Conservation (phyloP, 2,888 invertebrate species). For the Caenorhabditis wallacei region DNA sequence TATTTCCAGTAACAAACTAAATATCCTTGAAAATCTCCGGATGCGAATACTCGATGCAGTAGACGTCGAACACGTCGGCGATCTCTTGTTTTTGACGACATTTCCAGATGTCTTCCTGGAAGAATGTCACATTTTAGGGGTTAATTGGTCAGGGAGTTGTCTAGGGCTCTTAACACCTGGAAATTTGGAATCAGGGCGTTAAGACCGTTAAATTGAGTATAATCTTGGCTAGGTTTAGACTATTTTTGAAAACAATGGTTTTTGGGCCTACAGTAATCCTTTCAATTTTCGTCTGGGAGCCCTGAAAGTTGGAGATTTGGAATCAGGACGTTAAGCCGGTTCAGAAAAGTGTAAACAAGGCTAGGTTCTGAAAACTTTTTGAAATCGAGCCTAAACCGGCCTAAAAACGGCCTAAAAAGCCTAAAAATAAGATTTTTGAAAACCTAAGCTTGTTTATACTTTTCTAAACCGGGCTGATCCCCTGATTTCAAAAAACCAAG, state of each 20-base stretch:
- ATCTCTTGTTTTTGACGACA: conserved; percentile 63
- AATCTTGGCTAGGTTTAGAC: neutral
- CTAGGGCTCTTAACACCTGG: neutral
- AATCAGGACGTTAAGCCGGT: too few relatives aligned
- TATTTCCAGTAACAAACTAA: neutral
- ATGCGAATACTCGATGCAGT: conserved; percentile 64
- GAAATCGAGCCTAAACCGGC: too few relatives aligned
- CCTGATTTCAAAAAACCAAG: neutral
- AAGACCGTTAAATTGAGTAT: neutral
- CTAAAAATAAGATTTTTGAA: neutral
- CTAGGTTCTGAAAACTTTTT: neutral
- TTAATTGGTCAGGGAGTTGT: too few relatives aligned
- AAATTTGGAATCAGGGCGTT: neutral
- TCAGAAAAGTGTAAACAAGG: neutral
- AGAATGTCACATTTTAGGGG: too few relatives aligned
- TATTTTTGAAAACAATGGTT: neutral
- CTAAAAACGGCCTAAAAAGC: too few relatives aligned
- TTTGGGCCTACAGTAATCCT: too few relatives aligned
- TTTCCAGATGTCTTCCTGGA: conserved; percentile 64
- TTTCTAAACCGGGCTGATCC: neutral
- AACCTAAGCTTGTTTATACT: neutral
- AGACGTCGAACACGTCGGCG: conserved; percentile 67
- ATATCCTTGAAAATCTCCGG: conserved; percentile 55
- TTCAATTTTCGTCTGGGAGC: too few relatives aligned
- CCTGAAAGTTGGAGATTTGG: too few relatives aligned